A percentile compares a stretch with the other conserved stretches of the same genome.
Evolutionary conservation across 1,140 invertebrate genomes (phyloP).

Genomic region (Monochamus saltuarius): DNA sequence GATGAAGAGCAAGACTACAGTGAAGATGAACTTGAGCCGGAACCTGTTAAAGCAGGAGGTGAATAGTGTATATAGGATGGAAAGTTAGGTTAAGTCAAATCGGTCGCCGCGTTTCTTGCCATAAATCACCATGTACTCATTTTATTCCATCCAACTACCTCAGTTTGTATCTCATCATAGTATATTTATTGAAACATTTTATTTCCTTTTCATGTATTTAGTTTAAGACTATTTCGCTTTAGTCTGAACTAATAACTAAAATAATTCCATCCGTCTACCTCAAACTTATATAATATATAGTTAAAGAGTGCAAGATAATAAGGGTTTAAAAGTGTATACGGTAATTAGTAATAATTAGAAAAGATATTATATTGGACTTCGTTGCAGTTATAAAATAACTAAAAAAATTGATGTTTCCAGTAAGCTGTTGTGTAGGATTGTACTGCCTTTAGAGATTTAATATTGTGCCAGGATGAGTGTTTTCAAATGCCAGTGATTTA

Average conservation of each 20-base stretch:
- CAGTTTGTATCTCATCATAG: slow-evolving; percentile 36
- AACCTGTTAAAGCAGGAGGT: slow-evolving; percentile 46
- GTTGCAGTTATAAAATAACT: slow-evolving; percentile 39
- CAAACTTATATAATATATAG: slow-evolving; percentile 26
- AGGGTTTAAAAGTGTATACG: slow-evolving; percentile 39
- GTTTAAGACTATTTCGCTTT: slow-evolving; percentile 1
- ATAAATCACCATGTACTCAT: slow-evolving; percentile 34
- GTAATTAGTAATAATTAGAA: slow-evolving; percentile 36
- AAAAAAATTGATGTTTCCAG: slow-evolving; percentile 37
- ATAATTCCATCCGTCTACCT: slow-evolving; percentile 51
- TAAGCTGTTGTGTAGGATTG: slow-evolving; percentile 31
- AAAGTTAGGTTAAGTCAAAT: slow-evolving; percentile 22
- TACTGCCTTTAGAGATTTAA: slow-evolving; percentile 12
- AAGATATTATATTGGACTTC: slow-evolving; percentile 31
- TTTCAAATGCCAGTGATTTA: slow-evolving; percentile 15
- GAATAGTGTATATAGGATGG: slow-evolving; percentile 41
- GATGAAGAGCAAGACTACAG: slow-evolving; percentile 51
- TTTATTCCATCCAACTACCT: slow-evolving; percentile 54
- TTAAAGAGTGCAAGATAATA: slow-evolving; percentile 37
- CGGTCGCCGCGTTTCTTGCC: slow-evolving; percentile 32
- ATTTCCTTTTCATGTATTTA: slow-evolving; percentile 16
- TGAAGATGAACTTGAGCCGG: slow-evolving; percentile 49
- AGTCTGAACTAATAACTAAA: slow-evolving; percentile 11
- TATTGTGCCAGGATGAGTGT: neutral
- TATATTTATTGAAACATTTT: slow-evolving; percentile 33